Percentiles rank a stretch among this genome's conserved stretches.
Conservation (phyloP, 2,888 invertebrate species). For the Melanotus villosus region DNA sequence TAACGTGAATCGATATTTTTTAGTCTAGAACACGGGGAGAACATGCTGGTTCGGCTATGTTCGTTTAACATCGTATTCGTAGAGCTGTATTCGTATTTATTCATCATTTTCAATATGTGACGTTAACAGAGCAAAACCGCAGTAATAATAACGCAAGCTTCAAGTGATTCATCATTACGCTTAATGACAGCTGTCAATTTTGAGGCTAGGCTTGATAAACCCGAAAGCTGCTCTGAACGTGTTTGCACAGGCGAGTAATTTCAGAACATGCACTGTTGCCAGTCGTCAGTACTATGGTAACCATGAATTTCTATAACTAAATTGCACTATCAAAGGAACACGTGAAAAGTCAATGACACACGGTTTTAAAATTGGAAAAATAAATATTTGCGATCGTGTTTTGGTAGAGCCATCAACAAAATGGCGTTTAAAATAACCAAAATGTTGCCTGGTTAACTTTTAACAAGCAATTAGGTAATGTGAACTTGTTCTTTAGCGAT, state of each 20-base stretch:
- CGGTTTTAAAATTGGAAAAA: conserved; percentile 5
- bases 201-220: too few species aligned
- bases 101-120: too few species aligned
- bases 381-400: conserved; percentile 5
- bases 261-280: conserved; percentile 19
- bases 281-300: background rate
- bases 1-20: conserved; percentile 40
- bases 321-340: conserved; percentile 7
- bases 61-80: background rate
- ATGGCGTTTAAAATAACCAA: conserved; percentile 9
- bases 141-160: too few species aligned
- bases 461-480: conserved; percentile 20
- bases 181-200: too few species aligned
- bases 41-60: background rate
- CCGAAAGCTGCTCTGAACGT: too few species aligned
- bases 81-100: too few species aligned
- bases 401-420: background rate
- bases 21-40: background rate
- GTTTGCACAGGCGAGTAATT: background rate
- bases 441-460: background rate
- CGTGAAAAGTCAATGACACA: conserved; percentile 29
- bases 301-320: conserved; percentile 28
- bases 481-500: conserved; percentile 18
- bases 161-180: too few species aligned
- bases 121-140: too few species aligned